Conservation (phyloP, 2,797 vertebrate genomes). For the Anguilla obscura region DNA sequence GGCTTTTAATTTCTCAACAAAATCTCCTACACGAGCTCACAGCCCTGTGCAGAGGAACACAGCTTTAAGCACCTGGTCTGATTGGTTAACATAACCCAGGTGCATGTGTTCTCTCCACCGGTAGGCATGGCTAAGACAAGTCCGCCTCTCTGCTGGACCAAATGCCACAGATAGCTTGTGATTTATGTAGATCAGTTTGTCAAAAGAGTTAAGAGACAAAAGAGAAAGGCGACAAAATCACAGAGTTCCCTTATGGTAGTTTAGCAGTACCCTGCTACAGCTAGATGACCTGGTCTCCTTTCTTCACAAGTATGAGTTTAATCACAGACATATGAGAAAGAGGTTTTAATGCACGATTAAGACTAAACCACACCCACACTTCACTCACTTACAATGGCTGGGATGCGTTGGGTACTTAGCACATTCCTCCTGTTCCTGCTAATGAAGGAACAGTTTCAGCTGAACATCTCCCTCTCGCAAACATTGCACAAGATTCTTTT, state of each 20-base stretch:
- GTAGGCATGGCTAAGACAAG: no score
- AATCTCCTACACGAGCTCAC: neutral
- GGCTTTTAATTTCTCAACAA: neutral
- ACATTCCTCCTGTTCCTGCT: no score
- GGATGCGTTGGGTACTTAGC: no score
- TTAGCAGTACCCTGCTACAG: neutral
- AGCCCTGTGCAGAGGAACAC: no score
- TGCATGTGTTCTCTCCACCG: no score
- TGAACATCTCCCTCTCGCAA: no score
- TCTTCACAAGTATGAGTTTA: neutral
- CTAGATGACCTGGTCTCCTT: neutral
- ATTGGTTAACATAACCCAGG: no score
- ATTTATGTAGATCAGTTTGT: neutral
- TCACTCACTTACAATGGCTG: neutral
- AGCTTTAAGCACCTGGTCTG: no score
- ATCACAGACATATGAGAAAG: neutral
- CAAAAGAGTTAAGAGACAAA: conserved; percentile 4
- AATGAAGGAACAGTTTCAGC: no score
- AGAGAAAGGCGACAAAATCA: neutral
- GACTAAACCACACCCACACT: neutral
- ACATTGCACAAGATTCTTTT: no score
- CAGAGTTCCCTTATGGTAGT: neutral
- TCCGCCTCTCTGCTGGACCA: no score
- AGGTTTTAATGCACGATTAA: neutral
- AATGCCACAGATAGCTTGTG: neutral